Base-by-base conservation (phyloP, 2,888 invertebrate genomes). In the Pammene aurita region DNA sequence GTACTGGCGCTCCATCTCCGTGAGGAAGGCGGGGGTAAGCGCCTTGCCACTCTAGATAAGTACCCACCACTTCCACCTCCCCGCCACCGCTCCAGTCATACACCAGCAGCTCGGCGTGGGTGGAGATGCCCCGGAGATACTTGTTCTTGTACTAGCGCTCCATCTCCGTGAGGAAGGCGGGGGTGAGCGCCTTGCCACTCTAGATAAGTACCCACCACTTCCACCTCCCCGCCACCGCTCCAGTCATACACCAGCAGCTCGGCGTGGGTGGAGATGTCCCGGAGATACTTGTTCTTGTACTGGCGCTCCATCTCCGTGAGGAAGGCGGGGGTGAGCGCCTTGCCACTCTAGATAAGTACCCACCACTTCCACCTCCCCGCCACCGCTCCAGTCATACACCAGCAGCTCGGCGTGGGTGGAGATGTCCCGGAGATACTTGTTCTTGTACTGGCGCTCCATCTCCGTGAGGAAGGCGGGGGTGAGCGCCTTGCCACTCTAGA, bases 191-290 rank as follows among this genome's bases (percentile, higher is more conserved):
- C n/a, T n/a, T n/a, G n/a, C n/a, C n/a, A n/a, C n/a, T n/a, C n/a
- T n/a, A n/a, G n/a, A n/a, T n/a, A n/a, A n/a, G n/a, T n/a, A n/a
- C 90, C 75, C 72, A 98, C 95, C 67, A 96, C 95, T 87, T 97
- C 96, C 42, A 95, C 93, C 72, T 97, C 97, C 52, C 96, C 97
- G 63, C 94, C 95, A 10, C 95, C 95, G 0, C 95, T 94, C 98
- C 98, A 98, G 87, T 99, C 98, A 78, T 98, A 98, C 11, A 97
- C 94, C 50, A 99, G 93, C 48, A 98, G 89, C 83, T 98, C 96
- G 0, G 97, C 94, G 79, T 97, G 95, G 0, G 87, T 87, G 52
- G 96, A 94, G 75, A 97, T 96, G 66, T 95, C 94, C 69, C 95
- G 95, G 5, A 99, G 93, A 82, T 95, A 97, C 70, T 94, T 92